Conservation (phyloP, 2,113 vertebrate species). For the Tor tambroides region DNA sequence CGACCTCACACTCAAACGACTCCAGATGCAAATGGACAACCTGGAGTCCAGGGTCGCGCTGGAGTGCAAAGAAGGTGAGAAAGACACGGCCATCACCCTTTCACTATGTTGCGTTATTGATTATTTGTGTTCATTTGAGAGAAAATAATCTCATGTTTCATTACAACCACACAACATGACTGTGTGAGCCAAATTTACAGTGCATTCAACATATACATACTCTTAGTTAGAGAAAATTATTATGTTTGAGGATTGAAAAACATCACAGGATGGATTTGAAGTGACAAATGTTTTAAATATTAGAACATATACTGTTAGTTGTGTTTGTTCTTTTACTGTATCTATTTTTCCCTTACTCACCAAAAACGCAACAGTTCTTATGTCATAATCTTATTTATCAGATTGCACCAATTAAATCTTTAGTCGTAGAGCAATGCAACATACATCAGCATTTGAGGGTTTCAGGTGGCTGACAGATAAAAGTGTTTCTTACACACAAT, state of each 20-base stretch:
- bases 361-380: background rate
- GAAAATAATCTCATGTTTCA: background rate
- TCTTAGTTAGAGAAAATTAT: too few relatives aligned
- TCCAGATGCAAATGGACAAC: conserved; percentile 99
- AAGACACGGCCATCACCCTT: background rate
- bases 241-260: too few relatives aligned
- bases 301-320: background rate
- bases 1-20: conserved; percentile 94
- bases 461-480: background rate
- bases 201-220: too few relatives aligned
- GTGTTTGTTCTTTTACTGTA: background rate
- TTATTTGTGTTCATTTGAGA: background rate
- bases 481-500: background rate
- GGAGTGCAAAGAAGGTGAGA: conserved; percentile 95
- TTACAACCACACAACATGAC: background rate
- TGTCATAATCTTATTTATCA: background rate
- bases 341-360: background rate
- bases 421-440: background rate
- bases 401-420: background rate
- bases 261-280: background rate
- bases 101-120: background rate
- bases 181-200: background rate
- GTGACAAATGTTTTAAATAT: background rate
- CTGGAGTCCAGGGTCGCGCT: conserved; percentile 95
- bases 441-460: background rate